Base-by-base conservation (phyloP, 2,113 vertebrate genomes). In the Mastomys natalensis region DNA sequence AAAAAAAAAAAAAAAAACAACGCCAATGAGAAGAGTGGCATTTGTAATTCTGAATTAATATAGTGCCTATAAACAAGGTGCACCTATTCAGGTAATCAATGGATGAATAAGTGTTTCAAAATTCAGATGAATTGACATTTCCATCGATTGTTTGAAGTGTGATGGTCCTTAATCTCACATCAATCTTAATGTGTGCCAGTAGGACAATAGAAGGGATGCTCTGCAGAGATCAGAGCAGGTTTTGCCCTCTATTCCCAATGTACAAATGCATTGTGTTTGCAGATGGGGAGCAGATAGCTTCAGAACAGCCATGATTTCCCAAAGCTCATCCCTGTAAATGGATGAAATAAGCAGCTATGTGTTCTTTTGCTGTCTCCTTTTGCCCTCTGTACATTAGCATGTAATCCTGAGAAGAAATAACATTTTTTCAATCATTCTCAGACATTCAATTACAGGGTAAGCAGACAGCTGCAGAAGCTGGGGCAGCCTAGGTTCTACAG, bases 141-240 rank as follows among this genome's bases (percentile, higher is more conserved):
- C 98, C 98, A 99, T 99, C 98, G 99, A 99, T 99, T 99, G 98
- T 98, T 98, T 98, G 98, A 98, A 98, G 97, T 98, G 98, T 98
- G 98, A 98, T 98, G 98, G 98, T 98, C 99, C 99, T 99, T 99
- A 99, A 99, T 99, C 99, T 99, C 98, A 31, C 99, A 99, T 99
- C 99, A 99, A 99, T 99, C 99, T 99, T 99, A 99, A 99, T 99
- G 99, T 99, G 99, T 99, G 99, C 99, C 99, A 99, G 97, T 96
- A 99, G 99, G 99, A 99, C 99, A 99, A 99, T 99, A 98, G 99
- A 98, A 98, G 98, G 97, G 98, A 98, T 99, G 98, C 99, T 99
- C 99, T 97, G 98, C 97, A 97, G 99, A 99, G 98, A 99, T 98
- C 98, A 98, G 98, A 98, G 98, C 98, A 98, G 97, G 98, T 98